These are phyloP conservation scores for Abrostola tripartita DNA, from an alignment of 2,888 invertebrate genomes.

Conservation along the genomic window DNA sequence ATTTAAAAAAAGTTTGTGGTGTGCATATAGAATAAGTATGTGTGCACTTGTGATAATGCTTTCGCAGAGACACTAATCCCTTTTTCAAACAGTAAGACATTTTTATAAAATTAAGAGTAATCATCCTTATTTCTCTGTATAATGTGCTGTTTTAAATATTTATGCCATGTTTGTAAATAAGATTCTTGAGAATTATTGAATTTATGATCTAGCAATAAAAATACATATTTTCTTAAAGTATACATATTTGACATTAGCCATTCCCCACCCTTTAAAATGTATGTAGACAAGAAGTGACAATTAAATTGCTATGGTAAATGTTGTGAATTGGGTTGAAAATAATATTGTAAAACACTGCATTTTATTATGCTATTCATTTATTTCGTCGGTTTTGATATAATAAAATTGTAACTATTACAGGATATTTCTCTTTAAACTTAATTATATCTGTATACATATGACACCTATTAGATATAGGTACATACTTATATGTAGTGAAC, in stretches of 20 bases:
- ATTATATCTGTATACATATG: constrained; percentile 30
- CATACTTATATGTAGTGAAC: constrained; percentile 24
- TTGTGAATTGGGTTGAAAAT: neutral
- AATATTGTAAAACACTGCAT: constrained; percentile 2
- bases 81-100: neutral
- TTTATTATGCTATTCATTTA: constrained; percentile 47
- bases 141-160: neutral
- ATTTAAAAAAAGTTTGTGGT: neutral
- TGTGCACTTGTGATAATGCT: neutral
- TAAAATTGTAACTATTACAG: constrained; percentile 46
- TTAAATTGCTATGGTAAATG: neutral
- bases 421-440: constrained; percentile 39
- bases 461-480: constrained; percentile 21
- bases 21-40: neutral
- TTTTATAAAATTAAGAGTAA: constrained; percentile 1
- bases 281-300: neutral
- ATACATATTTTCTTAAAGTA: neutral
- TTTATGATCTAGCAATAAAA: neutral
- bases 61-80: neutral
- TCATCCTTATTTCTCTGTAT: neutral
- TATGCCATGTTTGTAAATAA: neutral
- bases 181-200: neutral
- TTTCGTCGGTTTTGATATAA: constrained; percentile 43
- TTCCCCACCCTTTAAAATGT: neutral
- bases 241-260: neutral